These are phyloP conservation scores for Sarcophaga caerulescens DNA, from an alignment of 2,888 invertebrate species.

Conservation along the genomic window DNA sequence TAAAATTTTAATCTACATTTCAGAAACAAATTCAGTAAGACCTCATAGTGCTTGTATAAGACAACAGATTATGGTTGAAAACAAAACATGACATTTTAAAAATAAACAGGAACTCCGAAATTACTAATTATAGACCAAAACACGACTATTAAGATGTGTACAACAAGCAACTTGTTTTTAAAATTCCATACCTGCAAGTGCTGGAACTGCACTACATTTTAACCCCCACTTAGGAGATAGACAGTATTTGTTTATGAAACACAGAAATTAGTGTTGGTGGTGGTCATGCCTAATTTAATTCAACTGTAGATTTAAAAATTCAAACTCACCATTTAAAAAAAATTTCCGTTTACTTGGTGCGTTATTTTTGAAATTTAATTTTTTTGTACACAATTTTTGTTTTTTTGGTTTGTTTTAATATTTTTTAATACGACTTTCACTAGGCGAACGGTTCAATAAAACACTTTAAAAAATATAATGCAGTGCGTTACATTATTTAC, in stretches of 20 bases:
- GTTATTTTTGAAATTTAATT: slow-evolving; percentile 13
- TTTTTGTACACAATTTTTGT: background rate
- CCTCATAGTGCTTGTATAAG: too few species aligned
- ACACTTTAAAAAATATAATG: slow-evolving; percentile 22
- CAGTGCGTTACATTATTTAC: slow-evolving; percentile 35
- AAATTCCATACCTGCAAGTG: too few species aligned
- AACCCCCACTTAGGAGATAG: background rate
- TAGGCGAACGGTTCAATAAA: slow-evolving; percentile 26
- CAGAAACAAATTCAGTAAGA: too few species aligned
- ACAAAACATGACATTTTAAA: too few species aligned
- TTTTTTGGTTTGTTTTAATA: background rate
- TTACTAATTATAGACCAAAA: too few species aligned
- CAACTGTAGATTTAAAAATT: background rate
- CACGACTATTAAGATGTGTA: too few species aligned
- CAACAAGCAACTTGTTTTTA: too few species aligned
- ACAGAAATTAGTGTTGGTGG: background rate
- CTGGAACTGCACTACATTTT: too few species aligned
- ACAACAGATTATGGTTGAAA: too few species aligned
- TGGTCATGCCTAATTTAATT: background rate
- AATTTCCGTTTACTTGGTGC: background rate
- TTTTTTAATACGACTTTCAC: slow-evolving; percentile 63
- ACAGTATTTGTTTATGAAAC: background rate
- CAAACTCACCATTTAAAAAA: slow-evolving; percentile 28
- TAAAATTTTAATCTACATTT: too few species aligned
- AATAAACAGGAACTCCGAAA: too few species aligned